Base-by-base conservation (phyloP, 2,113 vertebrate genomes). In the Ancistrus triradiatus region DNA sequence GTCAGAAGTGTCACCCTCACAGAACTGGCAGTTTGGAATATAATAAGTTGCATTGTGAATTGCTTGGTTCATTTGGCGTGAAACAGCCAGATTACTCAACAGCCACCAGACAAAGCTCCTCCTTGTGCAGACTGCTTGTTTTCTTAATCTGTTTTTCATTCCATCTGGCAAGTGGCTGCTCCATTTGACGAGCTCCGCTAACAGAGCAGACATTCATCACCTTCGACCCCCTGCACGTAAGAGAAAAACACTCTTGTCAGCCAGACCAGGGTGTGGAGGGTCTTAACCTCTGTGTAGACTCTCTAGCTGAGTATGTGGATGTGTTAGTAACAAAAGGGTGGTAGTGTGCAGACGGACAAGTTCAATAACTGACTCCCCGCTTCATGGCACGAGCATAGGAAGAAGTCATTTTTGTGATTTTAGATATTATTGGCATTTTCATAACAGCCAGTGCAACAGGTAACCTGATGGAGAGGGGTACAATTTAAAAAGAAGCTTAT, bases 11-110 rank as follows among this genome's bases (percentile, higher is more conserved):
- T n/a, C 5, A 35, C 31, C 21, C 24, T 64, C 58, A n/a, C n/a
- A 73, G 78, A 64, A 68, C 74, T 78, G 76, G 78, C 75, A 82
- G 79, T 72, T 31, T 68, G 21, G 69, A 74, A 79, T 86, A 83
- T 82, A 85, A 84, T 85, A 84, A 85, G 85, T 79, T 73, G 72
- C 80, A 76, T 77, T 77, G 83, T 80, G 85, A 78, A 86, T 84
- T 80, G 79, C 3, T 84, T 85, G 81, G 83, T 87, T 86, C 85
- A 87, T 86, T 87, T 84, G 80, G 83, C 88, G 84, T 88, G 84
- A 85, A 85, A 86, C 83, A 77, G 79, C 76, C n/a, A n/a, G n/a
- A n/a, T n/a, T n/a, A n/a, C n/a, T n/a, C n/a, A n/a, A n/a, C n/a
- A n/a, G n/a, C n/a, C n/a, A n/a, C n/a, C n/a, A n/a, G n/a, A n/a